A percentile compares a stretch with the other conserved stretches of the same genome.
Conservation (phyloP, 2,797 vertebrate genomes). For the Iguana delicatissima region DNA sequence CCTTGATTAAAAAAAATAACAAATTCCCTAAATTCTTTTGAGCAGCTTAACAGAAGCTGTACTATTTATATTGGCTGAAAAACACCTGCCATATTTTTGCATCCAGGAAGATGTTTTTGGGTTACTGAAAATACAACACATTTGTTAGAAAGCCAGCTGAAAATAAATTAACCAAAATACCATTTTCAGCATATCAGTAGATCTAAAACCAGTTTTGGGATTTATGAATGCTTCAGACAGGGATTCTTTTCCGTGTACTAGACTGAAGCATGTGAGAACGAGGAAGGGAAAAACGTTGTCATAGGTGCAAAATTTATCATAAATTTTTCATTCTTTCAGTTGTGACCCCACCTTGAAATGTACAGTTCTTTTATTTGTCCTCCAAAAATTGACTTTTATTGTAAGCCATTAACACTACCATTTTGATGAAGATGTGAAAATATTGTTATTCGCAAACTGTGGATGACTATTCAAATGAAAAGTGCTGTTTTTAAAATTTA, state of each 20-base stretch:
- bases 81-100: background rate
- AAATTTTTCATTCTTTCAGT: background rate
- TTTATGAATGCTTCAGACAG: background rate
- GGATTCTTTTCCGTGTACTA: too few relatives aligned
- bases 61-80: background rate
- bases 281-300: background rate
- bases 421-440: background rate
- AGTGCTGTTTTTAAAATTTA: background rate
- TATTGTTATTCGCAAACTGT: background rate
- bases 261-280: background rate
- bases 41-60: background rate
- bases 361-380: background rate
- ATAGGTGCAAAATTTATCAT: background rate
- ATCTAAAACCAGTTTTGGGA: background rate
- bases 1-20: background rate
- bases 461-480: background rate
- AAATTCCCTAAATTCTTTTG: background rate
- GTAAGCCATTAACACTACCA: too few relatives aligned
- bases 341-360: background rate
- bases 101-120: background rate
- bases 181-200: background rate
- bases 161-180: background rate
- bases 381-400: background rate
- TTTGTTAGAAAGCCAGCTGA: background rate
- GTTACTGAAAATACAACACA: background rate